Percentiles rank a stretch among this genome's conserved stretches.
Conservation (phyloP, 2,888 invertebrate species). For the Gymnoscelis rufifasciata region DNA sequence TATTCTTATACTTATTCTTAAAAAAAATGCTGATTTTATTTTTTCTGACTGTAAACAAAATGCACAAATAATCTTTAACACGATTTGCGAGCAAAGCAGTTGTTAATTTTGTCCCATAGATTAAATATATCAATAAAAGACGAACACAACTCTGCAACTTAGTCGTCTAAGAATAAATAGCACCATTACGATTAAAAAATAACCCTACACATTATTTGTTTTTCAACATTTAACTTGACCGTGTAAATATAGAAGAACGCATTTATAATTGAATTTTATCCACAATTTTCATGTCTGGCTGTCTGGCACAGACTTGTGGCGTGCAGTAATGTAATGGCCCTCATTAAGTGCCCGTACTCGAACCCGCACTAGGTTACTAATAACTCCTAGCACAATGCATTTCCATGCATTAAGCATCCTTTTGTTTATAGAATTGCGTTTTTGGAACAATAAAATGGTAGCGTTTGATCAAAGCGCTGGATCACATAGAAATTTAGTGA, state of each 20-base stretch:
- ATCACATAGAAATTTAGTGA: too few species aligned
- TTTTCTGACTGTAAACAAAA: too few species aligned
- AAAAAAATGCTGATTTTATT: too few species aligned
- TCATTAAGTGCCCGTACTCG: constrained; percentile 9
- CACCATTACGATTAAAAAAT: too few species aligned
- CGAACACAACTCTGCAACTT: too few species aligned
- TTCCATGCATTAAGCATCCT: constrained; percentile 11
- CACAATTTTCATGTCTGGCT: constrained; percentile 15
- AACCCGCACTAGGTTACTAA: constrained; percentile 1
- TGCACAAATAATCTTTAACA: too few species aligned
- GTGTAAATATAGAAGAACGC: constrained; percentile 5
- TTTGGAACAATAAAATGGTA: constrained; percentile 11
- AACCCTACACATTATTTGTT: too few species aligned
- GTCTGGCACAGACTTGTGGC: constrained; percentile 1
- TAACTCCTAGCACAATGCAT: constrained; percentile 1
- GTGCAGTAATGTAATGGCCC: constrained; percentile 8
- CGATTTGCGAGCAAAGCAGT: too few species aligned
- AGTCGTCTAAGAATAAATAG: too few species aligned
- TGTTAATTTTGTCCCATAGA: too few species aligned
- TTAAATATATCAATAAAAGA: too few species aligned
- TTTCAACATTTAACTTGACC: not conserved
- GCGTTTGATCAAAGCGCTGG: not conserved
- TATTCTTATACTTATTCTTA: too few species aligned
- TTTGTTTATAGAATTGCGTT: constrained; percentile 9
- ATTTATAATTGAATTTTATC: constrained; percentile 11